Evolutionary conservation across 2,113 vertebrate genomes (phyloP), one percentile per base, ranked within the genome.

Genomic region (Xiphorhynchus elegans): DNA sequence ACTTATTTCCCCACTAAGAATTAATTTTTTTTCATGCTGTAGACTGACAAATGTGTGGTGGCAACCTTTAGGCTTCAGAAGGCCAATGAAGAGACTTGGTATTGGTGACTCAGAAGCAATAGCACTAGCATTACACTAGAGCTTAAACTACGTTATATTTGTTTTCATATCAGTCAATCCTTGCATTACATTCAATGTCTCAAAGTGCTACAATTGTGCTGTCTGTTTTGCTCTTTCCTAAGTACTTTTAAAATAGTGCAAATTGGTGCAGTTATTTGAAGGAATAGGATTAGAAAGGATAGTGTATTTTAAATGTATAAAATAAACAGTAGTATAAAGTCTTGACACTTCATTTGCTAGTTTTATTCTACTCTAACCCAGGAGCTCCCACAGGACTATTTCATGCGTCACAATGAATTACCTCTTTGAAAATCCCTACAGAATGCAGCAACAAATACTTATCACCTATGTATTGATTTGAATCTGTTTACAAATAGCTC

Each of bases 281-380:
- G 40, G 53, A 92, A 68, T 40, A 9, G 8, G 63, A 23, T 68
- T 80, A 64, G 68, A 90, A 90, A 88, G 56, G 25, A 29, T 69
- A 73, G 66, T 40, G 42, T 47, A 66, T 19, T 90, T 91, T 90
- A 96, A 94, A 94, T 80, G 44, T 77, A 80, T 94, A 88, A 96
- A 93, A 94, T 88, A 96, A 97, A 85, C 89, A 59, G 74, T 74
- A 59, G 63, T 69, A 91, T 91, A 86, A 96, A 93, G 75, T 66
- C 94, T 87, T 96, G 91, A 93, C 89, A 95, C 42, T 94, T 93
- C 70, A 95, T 95, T 95, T 96, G 72, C 81, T 85, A 70, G 87
- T 80, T 96, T 93, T 95, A 95, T 94, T 94, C 59, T 80, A 21
- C 75, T 80, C 67, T 84, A 93, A 85, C 58, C 67, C 40, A 31